Percentiles rank a stretch among this genome's conserved stretches.
phyloP scores from a whole-genome alignment of 2,888 invertebrate species.

The Yponomeuta malinellus region DNA sequence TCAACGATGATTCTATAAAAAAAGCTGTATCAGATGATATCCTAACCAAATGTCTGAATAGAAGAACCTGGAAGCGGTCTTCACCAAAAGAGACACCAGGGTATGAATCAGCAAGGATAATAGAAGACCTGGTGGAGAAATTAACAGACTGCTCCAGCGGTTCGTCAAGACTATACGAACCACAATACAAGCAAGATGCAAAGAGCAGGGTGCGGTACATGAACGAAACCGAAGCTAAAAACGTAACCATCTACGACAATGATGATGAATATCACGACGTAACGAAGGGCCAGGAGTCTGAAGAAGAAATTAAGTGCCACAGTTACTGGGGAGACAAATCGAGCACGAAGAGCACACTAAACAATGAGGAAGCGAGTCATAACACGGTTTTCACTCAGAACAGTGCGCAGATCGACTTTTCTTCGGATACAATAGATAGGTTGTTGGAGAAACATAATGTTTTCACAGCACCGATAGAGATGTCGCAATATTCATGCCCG shows the following conservation, averaged over 20 bases:
- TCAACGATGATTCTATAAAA: slow-evolving; percentile 33
- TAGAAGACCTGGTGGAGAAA: background rate
- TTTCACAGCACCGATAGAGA: background rate
- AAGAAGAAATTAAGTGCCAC: slow-evolving; percentile 47
- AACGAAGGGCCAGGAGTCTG: slow-evolving; percentile 30
- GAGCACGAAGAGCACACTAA: slow-evolving; percentile 1
- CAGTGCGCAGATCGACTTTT: background rate
- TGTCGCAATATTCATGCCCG: background rate
- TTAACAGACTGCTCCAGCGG: background rate
- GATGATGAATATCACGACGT: slow-evolving; percentile 19
- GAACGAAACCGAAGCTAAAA: slow-evolving; percentile 26
- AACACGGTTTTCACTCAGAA: background rate
- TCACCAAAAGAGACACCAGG: slow-evolving; percentile 5
- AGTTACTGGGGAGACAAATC: slow-evolving; percentile 29
- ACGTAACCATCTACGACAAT: slow-evolving; percentile 20
- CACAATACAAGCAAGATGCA: slow-evolving; percentile 32
- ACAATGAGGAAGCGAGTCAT: background rate
- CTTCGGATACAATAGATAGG: background rate
- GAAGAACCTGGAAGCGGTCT: slow-evolving; percentile 51
- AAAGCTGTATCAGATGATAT: slow-evolving; percentile 61
- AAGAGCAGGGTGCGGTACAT: slow-evolving; percentile 36
- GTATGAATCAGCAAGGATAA: slow-evolving; percentile 20
- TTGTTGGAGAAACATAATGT: background rate
- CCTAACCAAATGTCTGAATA: slow-evolving; percentile 54
- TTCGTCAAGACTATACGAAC: background rate